Base-by-base conservation (phyloP, 2,888 invertebrate species). In the Nomada lathburiana region DNA sequence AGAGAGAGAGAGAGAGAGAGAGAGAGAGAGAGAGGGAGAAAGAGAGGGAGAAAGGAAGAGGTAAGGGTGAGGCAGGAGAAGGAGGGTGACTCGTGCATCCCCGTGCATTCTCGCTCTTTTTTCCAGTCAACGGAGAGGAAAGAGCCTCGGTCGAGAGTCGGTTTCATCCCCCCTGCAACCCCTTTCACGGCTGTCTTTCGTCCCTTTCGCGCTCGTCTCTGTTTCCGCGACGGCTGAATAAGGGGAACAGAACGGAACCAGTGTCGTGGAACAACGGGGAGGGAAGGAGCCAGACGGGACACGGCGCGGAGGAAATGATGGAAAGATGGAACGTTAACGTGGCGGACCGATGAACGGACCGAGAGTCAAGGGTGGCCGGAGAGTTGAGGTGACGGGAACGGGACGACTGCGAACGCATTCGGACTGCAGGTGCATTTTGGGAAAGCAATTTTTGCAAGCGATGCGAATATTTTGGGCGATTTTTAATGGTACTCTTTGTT, bases 241-340 rank as follows among this genome's bases (percentile, higher is more conserved):
- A 64, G 64, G 85, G 74, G 83, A 84, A 70, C 76, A 85, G 83
- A 86, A 80, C 79, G 86, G 85, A 83, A 74, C 78, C 87, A 88
- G 84, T 76, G 82, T 87, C 76, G 82, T 86, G 86, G 86, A 88
- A 86, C 83, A 83, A 80, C 76, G 80, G 70, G 50, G 77, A 44
- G 77, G 59, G 68, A 13, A 76, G n/a, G 18, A 36, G 18, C 16
- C 50, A 59, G 73, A 60, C 64, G 23, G 80, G 82, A 77, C 72
- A 52, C 29, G 60, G 52, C 20, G 29, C 7, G 68, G 52, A 81
- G 82, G 64, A 75, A 82, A 71, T 68, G 71, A 81, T 68, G 64
- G 65, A 75, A 74, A 74, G 76, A 74, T 71, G 68, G 59, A 73
- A 72, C 52, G 67, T 69, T 62, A 62, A 53, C 59, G 73, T 76